phyloP scores from a whole-genome alignment of 2,797 vertebrate species.

The Anguilla pacifica region DNA sequence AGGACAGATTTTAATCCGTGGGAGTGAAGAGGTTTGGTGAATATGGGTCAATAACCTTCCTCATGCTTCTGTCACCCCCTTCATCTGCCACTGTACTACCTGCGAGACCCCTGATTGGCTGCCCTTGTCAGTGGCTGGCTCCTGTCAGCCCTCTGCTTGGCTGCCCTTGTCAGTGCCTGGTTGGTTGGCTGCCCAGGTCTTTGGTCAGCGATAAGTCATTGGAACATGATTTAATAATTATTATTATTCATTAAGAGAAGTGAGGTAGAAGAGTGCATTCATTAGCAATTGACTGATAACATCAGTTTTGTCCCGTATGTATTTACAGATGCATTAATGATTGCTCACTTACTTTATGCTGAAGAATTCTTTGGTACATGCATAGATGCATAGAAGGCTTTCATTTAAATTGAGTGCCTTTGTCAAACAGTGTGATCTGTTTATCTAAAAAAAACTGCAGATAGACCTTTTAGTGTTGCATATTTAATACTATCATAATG shows the following conservation, averaged over 20 bases:
- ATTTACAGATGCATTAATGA: background rate
- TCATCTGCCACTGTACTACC: background rate
- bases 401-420: background rate
- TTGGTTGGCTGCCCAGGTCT: background rate
- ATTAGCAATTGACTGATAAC: too few species aligned
- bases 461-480: background rate
- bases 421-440: background rate
- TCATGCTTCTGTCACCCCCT: background rate
- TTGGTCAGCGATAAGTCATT: background rate
- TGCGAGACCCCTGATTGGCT: background rate
- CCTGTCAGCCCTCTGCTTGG: background rate
- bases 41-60: background rate
- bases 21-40: conserved; percentile 9
- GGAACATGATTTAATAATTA: background rate
- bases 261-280: background rate
- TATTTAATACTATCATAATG: background rate
- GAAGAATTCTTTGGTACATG: background rate
- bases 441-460: background rate
- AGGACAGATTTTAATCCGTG: background rate
- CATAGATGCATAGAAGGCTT: background rate
- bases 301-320: background rate
- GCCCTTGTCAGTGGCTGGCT: background rate
- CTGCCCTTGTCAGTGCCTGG: background rate
- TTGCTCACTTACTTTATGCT: background rate
- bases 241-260: background rate